Conservation (phyloP, 2,888 invertebrate genomes). For the Hetaerina titia region DNA sequence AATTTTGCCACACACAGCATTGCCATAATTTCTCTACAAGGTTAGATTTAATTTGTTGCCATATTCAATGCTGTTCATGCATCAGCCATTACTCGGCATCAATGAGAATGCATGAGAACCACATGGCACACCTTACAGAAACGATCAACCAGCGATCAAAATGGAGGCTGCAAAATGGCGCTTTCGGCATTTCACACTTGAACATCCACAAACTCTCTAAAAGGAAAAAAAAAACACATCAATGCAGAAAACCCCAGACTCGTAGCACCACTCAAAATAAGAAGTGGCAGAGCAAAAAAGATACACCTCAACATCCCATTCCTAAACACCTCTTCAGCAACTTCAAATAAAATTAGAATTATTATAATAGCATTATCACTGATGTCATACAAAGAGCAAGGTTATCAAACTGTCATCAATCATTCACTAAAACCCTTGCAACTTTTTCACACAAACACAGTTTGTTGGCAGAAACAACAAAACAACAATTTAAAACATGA, state of each 20-base stretch:
- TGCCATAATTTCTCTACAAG: conserved; percentile 48
- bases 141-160: conserved; percentile 47
- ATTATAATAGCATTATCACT: background rate
- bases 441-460: background rate
- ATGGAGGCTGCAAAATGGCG: background rate
- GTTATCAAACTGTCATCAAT: background rate
- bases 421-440: conserved; percentile 6
- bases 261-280: conserved; percentile 15
- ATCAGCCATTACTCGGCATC: background rate
- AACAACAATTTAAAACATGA: background rate
- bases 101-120: background rate
- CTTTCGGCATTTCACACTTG: conserved; percentile 2
- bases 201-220: background rate
- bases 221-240: background rate
- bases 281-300: conserved; percentile 36
- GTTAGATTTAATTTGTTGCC: conserved; percentile 40
- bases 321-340: background rate
- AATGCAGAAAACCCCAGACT: conserved; percentile 1
- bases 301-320: conserved; percentile 16
- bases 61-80: conserved; percentile 11
- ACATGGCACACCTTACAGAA: no score
- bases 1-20: conserved; percentile 37
- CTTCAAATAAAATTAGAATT: background rate
- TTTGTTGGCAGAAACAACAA: background rate
- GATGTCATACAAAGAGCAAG: conserved; percentile 10